A percentile compares a stretch with the other conserved stretches of the same genome.
phyloP scores from a whole-genome alignment of 1,140 invertebrate genomes.

The Conus betulinus region DNA sequence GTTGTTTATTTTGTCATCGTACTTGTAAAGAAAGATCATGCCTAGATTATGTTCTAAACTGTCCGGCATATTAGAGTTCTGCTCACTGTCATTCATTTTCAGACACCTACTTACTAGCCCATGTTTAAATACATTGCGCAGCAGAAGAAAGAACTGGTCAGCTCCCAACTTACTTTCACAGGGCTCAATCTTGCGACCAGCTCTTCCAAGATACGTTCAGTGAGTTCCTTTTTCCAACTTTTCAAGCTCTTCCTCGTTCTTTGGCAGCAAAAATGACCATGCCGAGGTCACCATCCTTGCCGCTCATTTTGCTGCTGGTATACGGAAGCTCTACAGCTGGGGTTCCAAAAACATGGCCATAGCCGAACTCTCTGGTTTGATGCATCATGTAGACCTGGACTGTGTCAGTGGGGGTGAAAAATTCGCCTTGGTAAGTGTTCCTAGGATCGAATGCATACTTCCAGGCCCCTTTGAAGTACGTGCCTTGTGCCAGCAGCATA shows the following conservation, averaged over 20 bases:
- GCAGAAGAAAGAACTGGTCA: too few species aligned
- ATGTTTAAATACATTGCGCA: too few species aligned
- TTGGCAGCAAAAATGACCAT: conserved; percentile 89
- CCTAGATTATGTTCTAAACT: too few species aligned
- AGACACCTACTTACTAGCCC: too few species aligned
- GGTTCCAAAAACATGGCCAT: conserved; percentile 82
- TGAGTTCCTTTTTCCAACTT: not conserved
- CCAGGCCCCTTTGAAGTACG: conserved; percentile 88
- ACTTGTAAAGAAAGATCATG: too few species aligned
- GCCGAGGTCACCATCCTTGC: conserved; percentile 52
- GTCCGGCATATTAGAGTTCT: too few species aligned
- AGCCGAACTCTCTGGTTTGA: conserved; percentile 81
- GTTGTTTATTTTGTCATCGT: too few species aligned
- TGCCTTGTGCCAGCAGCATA: conserved; percentile 85
- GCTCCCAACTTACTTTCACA: too few species aligned
- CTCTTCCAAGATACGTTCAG: too few species aligned
- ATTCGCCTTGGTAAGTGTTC: conserved; percentile 76
- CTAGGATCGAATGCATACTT: conserved; percentile 80
- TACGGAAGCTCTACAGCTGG: conserved; percentile 86
- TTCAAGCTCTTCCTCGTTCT: conserved; percentile 74
- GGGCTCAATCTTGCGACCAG: too few species aligned
- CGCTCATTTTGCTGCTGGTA: conserved; percentile 74
- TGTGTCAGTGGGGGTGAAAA: conserved; percentile 53
- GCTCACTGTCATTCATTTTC: too few species aligned
- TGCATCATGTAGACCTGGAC: conserved; percentile 74